Conservation (phyloP, 2,888 invertebrate genomes). For the Osmoderma eremita region DNA sequence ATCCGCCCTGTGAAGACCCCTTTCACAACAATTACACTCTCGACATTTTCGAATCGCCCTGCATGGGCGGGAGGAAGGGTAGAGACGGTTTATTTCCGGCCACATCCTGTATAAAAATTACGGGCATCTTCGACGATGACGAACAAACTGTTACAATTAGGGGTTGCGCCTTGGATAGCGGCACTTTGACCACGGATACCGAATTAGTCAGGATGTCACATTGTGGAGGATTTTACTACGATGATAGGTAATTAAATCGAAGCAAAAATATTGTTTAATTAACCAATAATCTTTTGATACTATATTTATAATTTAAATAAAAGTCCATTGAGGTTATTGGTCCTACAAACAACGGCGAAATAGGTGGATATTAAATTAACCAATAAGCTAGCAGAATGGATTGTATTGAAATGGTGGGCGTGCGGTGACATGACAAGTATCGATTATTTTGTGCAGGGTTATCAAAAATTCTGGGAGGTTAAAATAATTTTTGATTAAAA, state of each 20-base stretch:
- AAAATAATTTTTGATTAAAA: no score
- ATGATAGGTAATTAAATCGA: slow-evolving; percentile 74
- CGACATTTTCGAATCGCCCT: slow-evolving; percentile 87
- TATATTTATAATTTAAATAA: no score
- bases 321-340: no score
- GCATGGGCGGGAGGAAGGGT: slow-evolving; percentile 93
- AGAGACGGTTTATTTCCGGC: slow-evolving; percentile 95
- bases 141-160: slow-evolving; percentile 87
- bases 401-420: not conserved
- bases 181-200: slow-evolving; percentile 94
- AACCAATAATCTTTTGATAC: no score
- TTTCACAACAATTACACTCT: slow-evolving; percentile 92
- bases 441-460: not conserved
- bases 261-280: no score
- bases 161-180: slow-evolving; percentile 94
- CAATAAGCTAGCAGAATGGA: no score
- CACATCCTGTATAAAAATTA: slow-evolving; percentile 95
- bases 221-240: slow-evolving; percentile 93
- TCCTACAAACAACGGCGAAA: no score
- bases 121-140: slow-evolving; percentile 83
- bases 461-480: no score
- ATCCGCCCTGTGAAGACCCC: slow-evolving; percentile 92
- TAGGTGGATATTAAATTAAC: no score
- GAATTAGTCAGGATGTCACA: slow-evolving; percentile 98
- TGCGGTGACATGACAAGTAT: not conserved